A percentile compares a stretch with the other conserved stretches of the same genome.
Conservation (phyloP, 2,113 vertebrate species). For the Chaetops frenatus region DNA sequence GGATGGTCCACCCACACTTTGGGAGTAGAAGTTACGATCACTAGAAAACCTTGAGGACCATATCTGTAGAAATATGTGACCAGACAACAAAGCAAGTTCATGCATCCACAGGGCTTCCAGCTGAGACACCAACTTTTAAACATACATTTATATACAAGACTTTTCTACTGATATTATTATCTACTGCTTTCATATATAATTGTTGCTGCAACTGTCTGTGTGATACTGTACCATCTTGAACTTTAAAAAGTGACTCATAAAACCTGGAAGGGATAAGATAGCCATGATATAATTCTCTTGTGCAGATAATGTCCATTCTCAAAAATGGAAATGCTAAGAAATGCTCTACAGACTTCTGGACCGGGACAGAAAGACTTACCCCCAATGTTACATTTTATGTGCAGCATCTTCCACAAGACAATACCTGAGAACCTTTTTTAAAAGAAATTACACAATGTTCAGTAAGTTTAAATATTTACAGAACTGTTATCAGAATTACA, state of each 20-base stretch:
- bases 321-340: neutral
- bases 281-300: neutral
- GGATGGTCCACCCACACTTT: neutral
- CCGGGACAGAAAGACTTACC: neutral
- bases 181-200: neutral
- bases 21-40: neutral
- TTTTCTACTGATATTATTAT: neutral
- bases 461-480: neutral
- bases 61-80: rapidly evolving
- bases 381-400: neutral
- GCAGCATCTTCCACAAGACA: neutral
- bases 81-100: neutral
- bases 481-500: neutral
- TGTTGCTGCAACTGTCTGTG: neutral
- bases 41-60: neutral
- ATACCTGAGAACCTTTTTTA: neutral
- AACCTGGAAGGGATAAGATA: neutral
- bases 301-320: neutral
- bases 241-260: neutral
- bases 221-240: neutral
- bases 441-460: neutral
- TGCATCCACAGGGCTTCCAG: neutral
- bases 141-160: neutral
- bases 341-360: neutral
- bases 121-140: neutral